Percentiles rank a stretch among this genome's conserved stretches.
phyloP scores from a whole-genome alignment of 2,797 vertebrate species.

The Enoplosus armatus region DNA sequence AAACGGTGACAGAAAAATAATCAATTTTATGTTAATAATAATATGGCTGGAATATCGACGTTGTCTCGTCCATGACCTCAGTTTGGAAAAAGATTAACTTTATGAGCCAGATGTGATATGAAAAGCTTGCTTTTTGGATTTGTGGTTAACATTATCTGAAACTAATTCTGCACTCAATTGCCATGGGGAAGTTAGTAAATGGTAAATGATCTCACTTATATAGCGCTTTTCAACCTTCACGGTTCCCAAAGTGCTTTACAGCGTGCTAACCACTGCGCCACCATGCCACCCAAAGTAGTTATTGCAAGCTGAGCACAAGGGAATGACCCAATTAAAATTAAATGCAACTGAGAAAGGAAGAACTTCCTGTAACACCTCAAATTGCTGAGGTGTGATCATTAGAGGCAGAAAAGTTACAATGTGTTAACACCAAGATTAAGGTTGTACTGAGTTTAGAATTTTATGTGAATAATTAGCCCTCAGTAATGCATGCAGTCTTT shows the following conservation, averaged over 20 bases:
- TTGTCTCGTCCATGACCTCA: conserved; percentile 9
- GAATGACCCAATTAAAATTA: conserved; percentile 42
- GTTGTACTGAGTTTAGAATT: conserved; percentile 3
- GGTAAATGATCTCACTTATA: no score
- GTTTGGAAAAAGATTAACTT: conserved; percentile 9
- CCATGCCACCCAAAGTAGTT: no score
- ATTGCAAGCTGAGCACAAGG: conserved; percentile 29
- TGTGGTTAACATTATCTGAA: conserved; percentile 16
- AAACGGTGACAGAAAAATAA: conserved; percentile 26
- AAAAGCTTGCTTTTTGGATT: conserved; percentile 24
- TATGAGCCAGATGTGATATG: conserved; percentile 6
- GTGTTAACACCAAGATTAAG: conserved; percentile 14
- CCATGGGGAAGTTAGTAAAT: conserved; percentile 6
- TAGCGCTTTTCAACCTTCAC: no score
- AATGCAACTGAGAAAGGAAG: conserved; percentile 15
- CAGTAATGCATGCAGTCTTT: not conserved
- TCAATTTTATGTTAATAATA: conserved; percentile 3
- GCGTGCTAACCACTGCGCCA: no score
- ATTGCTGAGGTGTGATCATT: conserved; percentile 34
- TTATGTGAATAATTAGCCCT: conserved; percentile 25
- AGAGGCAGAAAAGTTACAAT: not conserved
- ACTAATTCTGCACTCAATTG: conserved; percentile 10
- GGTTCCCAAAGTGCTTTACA: no score
- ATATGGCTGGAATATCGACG: not conserved
- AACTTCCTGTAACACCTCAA: conserved; percentile 1